phyloP scores from a whole-genome alignment of 2,113 vertebrate species.

The Benitochromis conjunctus region DNA sequence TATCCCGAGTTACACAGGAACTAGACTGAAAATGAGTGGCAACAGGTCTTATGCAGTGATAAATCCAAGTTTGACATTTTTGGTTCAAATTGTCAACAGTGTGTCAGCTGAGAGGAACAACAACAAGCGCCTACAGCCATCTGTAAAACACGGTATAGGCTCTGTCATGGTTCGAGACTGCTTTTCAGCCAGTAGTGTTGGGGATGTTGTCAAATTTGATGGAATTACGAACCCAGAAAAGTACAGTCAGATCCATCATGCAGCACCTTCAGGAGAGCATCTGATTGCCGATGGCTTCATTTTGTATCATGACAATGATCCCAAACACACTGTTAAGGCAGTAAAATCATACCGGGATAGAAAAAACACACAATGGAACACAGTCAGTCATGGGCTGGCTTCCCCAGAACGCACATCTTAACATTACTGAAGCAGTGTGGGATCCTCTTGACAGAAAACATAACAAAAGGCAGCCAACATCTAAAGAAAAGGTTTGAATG shows the following conservation, averaged over 20 bases:
- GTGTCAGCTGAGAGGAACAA: not conserved
- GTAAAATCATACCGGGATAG: not conserved
- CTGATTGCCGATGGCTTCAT: not conserved
- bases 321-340: not conserved
- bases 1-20: not conserved
- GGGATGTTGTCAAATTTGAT: not conserved
- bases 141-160: not conserved
- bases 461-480: not conserved
- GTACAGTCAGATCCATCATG: not conserved
- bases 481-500: rapidly evolving
- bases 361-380: not conserved
- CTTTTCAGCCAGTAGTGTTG: rapidly evolving
- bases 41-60: not conserved
- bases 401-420: not conserved
- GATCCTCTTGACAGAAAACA: not conserved
- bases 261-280: not conserved
- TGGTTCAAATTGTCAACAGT: not conserved
- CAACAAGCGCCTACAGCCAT: not conserved
- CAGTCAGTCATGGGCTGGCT: not conserved
- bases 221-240: not conserved
- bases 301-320: not conserved
- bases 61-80: not conserved
- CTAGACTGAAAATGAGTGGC: not conserved
- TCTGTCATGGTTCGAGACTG: not conserved
- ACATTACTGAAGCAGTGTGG: not conserved